Evolutionary conservation across 2,888 invertebrate genomes (phyloP), one percentile per base, ranked within the genome.

Genomic region (Tortrix viridana): DNA sequence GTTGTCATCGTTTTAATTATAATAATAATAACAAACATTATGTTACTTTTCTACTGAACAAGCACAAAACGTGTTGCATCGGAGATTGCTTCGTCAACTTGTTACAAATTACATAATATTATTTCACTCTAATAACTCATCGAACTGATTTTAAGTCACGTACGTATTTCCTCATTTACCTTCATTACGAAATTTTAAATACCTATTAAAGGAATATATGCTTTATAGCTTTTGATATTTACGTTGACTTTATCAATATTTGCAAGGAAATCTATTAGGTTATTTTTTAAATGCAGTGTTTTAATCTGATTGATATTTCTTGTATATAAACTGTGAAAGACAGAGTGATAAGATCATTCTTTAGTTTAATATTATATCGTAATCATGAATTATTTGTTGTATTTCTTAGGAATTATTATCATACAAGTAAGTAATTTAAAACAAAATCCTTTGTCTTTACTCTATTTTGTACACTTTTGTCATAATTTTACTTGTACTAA

Each of bases 351-450:
- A 48, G 12, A 19, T 43, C 37, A 41, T 49, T 38, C 16, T 18
- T 19, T n/a, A 19, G 26, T 44, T 48, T 23, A 26, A n/a, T 55
- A 20, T 47, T 1, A 53, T 41, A 26, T 12, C 3, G 23, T 32
- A 47, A 63, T 38, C 38, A 63, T 63, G 63, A 58, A 53, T 47
- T 58, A 53, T 43, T 43, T 63, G 38, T 9, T 52, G 3, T 63
- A 53, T 37, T 41, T 63, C 16, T 53, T 53, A 6, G 41, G 47
- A 43, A 43, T 58, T 19, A 12, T 53, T 43, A 5, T 58, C n/a
- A 32, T 58, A 16, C 19, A 58, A 47, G 63, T 63, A 16, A 62
- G 62, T 37, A 7, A 32, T 32, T 12, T 32, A 12, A n/a, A n/a
- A n/a, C n/a, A n/a, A n/a, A n/a, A n/a, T n/a, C n/a, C n/a, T n/a